Percentiles rank a stretch among this genome's conserved stretches.
Evolutionary conservation across 2,797 vertebrate genomes (phyloP).

Genomic region (Rhinichthys osculus): DNA sequence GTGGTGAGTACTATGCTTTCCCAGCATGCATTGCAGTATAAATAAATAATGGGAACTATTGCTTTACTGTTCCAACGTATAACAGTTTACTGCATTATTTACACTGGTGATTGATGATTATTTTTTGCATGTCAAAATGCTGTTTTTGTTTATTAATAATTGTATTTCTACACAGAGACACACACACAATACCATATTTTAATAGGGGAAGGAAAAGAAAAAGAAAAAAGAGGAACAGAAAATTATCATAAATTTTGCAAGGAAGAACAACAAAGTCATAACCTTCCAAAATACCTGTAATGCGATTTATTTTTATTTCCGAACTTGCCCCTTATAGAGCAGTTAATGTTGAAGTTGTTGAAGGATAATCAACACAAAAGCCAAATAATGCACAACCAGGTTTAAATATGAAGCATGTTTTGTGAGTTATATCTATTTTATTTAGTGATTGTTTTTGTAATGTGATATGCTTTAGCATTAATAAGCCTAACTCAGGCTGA

Average conservation of each 20-base stretch:
- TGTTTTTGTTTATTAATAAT: background rate
- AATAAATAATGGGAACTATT: slow-evolving; percentile 11
- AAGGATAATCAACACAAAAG: slow-evolving; percentile 6
- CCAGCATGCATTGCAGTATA: slow-evolving; percentile 9
- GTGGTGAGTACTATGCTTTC: background rate
- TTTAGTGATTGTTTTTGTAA: slow-evolving; percentile 12
- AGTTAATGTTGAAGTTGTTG: background rate
- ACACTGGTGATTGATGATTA: slow-evolving; percentile 17
- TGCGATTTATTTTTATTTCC: background rate
- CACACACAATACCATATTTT: background rate
- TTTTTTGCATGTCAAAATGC: background rate
- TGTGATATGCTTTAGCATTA: slow-evolving; percentile 17
- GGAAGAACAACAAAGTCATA: background rate
- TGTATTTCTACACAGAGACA: background rate
- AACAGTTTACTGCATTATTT: slow-evolving; percentile 18
- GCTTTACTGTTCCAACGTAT: background rate
- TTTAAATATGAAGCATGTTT: background rate
- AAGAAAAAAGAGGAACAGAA: background rate
- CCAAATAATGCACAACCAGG: background rate
- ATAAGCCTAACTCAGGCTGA: slow-evolving; percentile 4
- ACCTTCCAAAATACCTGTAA: background rate
- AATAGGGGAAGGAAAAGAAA: background rate
- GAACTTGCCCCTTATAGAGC: background rate
- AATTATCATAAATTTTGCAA: background rate
- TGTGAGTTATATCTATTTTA: background rate